A percentile compares a stretch with the other conserved stretches of the same genome.
phyloP scores from a whole-genome alignment of 2,797 vertebrate species.

The Numenius phaeopus region DNA sequence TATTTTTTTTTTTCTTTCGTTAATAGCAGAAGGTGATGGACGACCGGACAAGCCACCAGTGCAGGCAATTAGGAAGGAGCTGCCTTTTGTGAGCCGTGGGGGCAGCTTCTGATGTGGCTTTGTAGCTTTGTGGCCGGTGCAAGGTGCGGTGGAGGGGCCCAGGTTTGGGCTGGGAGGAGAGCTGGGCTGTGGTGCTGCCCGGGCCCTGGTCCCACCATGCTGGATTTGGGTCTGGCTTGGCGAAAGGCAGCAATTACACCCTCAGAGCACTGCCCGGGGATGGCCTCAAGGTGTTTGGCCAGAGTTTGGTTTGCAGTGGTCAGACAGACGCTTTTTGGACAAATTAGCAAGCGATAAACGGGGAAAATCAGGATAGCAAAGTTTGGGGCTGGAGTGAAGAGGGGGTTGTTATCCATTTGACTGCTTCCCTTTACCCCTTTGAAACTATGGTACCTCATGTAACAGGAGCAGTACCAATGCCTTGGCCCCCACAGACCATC shows the following conservation, averaged over 20 bases:
- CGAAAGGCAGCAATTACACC: rapidly evolving
- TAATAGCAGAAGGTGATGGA: neutral
- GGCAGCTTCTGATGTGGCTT: neutral
- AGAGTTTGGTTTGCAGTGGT: rapidly evolving
- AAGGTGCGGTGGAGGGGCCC: rapidly evolving
- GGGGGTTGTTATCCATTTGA: neutral
- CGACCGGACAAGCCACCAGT: neutral
- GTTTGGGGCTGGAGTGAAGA: neutral
- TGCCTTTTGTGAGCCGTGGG: neutral
- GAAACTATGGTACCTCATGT: rapidly evolving
- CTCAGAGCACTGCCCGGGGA: neutral
- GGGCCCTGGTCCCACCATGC: rapidly evolving
- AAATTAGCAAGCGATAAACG: neutral
- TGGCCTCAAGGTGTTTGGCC: neutral
- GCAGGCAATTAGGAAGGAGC: neutral
- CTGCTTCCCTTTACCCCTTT: neutral
- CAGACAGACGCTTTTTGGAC: neutral
- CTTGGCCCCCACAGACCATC: rapidly evolving
- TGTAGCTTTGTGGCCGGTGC: neutral
- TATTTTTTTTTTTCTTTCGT: neutral
- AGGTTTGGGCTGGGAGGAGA: neutral
- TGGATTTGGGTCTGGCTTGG: neutral
- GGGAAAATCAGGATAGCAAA: neutral
- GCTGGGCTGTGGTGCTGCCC: neutral
- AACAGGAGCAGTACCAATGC: rapidly evolving